Evolutionary conservation across 2,888 invertebrate genomes (phyloP), one percentile per base, ranked within the genome.

Genomic region (Scaptomyza polygonia): DNA sequence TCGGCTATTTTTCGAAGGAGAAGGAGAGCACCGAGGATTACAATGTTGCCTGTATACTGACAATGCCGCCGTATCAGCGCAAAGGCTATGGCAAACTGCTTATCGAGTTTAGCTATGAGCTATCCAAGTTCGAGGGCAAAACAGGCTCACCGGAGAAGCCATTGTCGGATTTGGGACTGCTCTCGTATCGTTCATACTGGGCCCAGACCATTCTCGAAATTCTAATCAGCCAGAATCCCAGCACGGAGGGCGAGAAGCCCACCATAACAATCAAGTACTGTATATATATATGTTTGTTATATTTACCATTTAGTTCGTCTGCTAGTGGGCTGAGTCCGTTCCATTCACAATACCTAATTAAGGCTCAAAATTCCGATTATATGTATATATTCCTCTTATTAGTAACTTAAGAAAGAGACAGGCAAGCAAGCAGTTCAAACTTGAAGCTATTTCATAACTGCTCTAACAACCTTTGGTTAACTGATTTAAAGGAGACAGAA

Each of bases 11-110:
- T 93, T 98, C 98, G 7, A 99, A 99, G 93, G 99, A 99, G 91
- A 99, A 99, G 90, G 99, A 99, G 92, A 98, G 98, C 32, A 97
- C 98, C 0, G 99, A 99, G 93, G 99, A 99, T 92, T 99, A 99
- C 92, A 99, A 99, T 92, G 99, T 99, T 40, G 99, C 99, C 3
- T 99, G 99, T 93, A 99, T 99, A 91, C 93, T 99, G 67, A 99
- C 99, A 4, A 94, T 99, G 93, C 99, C 99, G 56, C 99, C 99
- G 3, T 99, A 98, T 93, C 99, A 99, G 92, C 94, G 99, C 84
- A 98, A 97, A 92, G 99, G 99, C 51, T 99, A 98, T 92, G 99
- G 99, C 79, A 98, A 98, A 93, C 93, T 99, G 57, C 94, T 99
- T 40, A 99, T 99, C 90, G 99, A 99, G 94, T 99, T 99, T 93